These are phyloP conservation scores for Macrotrachela quadricornifera DNA, from an alignment of 1,140 invertebrate species.

Conservation along the genomic window DNA sequence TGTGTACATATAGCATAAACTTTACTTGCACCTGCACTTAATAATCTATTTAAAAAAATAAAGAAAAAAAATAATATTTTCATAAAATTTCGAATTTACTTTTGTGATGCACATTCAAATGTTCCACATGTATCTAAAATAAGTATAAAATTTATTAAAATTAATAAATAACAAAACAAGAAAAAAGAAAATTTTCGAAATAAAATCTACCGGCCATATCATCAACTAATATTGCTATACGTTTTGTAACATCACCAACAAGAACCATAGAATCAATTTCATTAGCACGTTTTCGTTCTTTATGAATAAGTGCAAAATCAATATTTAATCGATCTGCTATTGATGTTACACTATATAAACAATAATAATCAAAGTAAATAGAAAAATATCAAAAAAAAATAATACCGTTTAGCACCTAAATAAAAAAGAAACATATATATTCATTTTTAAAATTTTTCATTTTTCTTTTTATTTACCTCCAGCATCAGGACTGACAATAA, in stretches of 20 bases:
- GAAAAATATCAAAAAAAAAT: too few species aligned
- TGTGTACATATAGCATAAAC: conserved; percentile 94
- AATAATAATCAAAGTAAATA: conserved; percentile 1
- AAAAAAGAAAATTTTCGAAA: too few species aligned
- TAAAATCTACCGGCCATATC: conserved; percentile 53
- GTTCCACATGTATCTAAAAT: conserved; percentile 75
- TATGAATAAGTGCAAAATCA: conserved; percentile 95
- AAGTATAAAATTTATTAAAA: too few species aligned
- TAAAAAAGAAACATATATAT: too few species aligned
- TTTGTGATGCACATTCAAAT: conserved; percentile 86
- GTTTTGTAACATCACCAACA: conserved; percentile 83
- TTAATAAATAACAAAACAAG: too few species aligned
- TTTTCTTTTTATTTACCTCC: too few species aligned
- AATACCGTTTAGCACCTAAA: conserved; percentile 68
- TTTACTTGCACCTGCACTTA: conserved; percentile 66
- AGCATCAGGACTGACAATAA: conserved; percentile 95
- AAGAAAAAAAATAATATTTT: too few species aligned
- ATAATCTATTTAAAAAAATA: too few species aligned
- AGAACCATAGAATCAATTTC: conserved; percentile 92
- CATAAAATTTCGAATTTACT: too few species aligned
- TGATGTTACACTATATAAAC: conserved; percentile 52
- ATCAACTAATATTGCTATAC: conserved; percentile 85
- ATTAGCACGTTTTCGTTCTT: conserved; percentile 86
- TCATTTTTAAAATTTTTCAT: too few species aligned
- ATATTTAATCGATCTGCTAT: conserved; percentile 86